Evolutionary conservation across 2,888 invertebrate species (phyloP), one percentile per base, ranked within the genome.

Genomic region (Diadegma fenestrale): DNA sequence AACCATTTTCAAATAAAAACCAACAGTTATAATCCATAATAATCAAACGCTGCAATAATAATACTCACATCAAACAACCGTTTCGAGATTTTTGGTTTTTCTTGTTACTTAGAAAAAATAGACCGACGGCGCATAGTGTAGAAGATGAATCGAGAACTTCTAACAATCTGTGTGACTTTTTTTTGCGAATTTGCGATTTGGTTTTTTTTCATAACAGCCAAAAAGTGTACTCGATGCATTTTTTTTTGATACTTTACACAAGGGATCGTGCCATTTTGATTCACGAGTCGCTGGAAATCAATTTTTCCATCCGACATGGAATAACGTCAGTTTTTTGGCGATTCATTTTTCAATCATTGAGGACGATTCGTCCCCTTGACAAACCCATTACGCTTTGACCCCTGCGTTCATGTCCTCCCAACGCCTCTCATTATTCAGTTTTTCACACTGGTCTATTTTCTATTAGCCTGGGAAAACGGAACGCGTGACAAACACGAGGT

Each of bases 161-260:
- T 85, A 85, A 85, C 82, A 76, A 82, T 58, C 61, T 85, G 85
- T 85, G 85, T 85, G 85, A 85, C 58, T 82, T 85, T 66, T 84
- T 80, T 78, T 75, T 79, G 64, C 19, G 63, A 80, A 76, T 79
- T 82, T 71, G 77, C 66, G 43, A 69, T 76, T 82, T 82, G 58
- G 45, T 73, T 76, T 78, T 45, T 80, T 6, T 72, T 82, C 43
- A 82, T 76, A 85, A 64, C 66, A 72, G 75, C 76, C 48, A 82
- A 66, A 51, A 48, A 71, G 54, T 41, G 75, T 79, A 82, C 63
- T 43, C 41, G 33, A 69, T 64, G 64, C 64, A 61, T 61, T 26
- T 69, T 30, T 69, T 30, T 10, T 5, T 14, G 19, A 17, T 22
- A 66, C n/a, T n/a, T 17, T 72, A 80, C 64, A 73, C 19, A 0